These are phyloP conservation scores for Sminthurides aquaticus DNA, from an alignment of 2,888 invertebrate species.

Conservation along the genomic window DNA sequence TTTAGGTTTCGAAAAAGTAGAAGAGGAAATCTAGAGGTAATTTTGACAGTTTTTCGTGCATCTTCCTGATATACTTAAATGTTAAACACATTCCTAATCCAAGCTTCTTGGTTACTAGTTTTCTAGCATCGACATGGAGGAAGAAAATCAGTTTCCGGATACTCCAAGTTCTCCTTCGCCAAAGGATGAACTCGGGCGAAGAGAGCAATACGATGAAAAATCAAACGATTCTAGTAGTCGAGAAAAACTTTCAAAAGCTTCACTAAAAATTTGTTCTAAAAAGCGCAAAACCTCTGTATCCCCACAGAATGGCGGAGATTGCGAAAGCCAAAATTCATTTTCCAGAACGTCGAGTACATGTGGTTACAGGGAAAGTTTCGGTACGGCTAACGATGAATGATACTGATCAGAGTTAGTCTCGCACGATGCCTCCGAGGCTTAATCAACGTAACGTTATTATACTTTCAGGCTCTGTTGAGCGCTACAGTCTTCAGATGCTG, in stretches of 20 bases:
- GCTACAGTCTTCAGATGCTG: slow-evolving; percentile 44
- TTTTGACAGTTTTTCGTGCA: too few relatives aligned
- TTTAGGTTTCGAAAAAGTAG: slow-evolving; percentile 77
- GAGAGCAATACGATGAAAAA: slow-evolving; percentile 27
- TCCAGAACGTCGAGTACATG: slow-evolving; percentile 81
- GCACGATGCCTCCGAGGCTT: not conserved
- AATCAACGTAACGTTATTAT: not conserved
- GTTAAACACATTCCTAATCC: too few relatives aligned
- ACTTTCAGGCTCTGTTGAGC: slow-evolving; percentile 45
- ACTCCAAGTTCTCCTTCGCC: slow-evolving; percentile 39
- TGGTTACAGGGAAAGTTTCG: slow-evolving; percentile 68
- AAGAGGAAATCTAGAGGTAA: slow-evolving; percentile 62
- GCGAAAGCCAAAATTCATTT: slow-evolving; percentile 54
- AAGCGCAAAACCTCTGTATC: slow-evolving; percentile 38
- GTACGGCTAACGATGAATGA: too few relatives aligned
- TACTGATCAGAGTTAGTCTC: not conserved
- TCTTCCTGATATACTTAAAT: too few relatives aligned
- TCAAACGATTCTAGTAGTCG: slow-evolving; percentile 20
- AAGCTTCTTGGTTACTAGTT: too few relatives aligned
- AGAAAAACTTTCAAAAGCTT: slow-evolving; percentile 28
- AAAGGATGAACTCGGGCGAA: slow-evolving; percentile 26
- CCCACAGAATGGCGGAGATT: slow-evolving; percentile 42
- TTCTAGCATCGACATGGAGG: slow-evolving; percentile 51
- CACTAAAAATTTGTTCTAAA: slow-evolving; percentile 36
- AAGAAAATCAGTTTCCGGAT: slow-evolving; percentile 42